phyloP scores from a whole-genome alignment of 2,888 invertebrate genomes.

The Vesta saturnalis region DNA sequence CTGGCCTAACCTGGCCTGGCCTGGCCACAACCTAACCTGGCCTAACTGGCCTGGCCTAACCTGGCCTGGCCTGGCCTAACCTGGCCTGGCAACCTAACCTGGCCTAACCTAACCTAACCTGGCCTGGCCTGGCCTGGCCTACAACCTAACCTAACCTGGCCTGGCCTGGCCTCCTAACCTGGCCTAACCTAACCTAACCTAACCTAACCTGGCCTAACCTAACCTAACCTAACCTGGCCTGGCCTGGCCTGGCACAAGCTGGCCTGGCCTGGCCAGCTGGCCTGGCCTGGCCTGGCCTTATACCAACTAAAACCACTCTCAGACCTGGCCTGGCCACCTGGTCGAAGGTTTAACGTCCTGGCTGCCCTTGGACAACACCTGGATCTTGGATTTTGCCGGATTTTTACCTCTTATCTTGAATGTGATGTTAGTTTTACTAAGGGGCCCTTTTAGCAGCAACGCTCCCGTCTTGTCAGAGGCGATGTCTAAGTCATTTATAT shows the following conservation, averaged over 20 bases:
- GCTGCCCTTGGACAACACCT: not conserved
- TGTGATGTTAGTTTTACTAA: not conserved
- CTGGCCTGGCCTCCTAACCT: conserved; percentile 13
- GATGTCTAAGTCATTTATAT: not conserved
- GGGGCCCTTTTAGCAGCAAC: not conserved
- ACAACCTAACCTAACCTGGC: conserved; percentile 18
- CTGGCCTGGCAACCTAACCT: no score
- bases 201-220: not conserved
- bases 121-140: no score
- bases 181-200: conserved; percentile 5
- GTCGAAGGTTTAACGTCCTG: no score
- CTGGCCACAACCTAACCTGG: no score
- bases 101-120: no score
- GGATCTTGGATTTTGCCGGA: not conserved
- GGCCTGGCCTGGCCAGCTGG: not conserved
- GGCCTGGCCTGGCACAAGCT: not conserved
- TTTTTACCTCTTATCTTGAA: not conserved
- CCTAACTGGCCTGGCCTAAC: not conserved
- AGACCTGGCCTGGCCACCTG: not conserved
- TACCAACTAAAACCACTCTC: not conserved
- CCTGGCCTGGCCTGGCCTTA: not conserved
- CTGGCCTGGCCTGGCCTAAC: no score
- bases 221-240: not conserved
- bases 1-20: not conserved
- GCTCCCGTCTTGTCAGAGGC: not conserved